Evolutionary conservation across 30 jellyfish, hydroid and myxozoan genomes (phyloP).

Genomic region (Turritopsis rubra): DNA sequence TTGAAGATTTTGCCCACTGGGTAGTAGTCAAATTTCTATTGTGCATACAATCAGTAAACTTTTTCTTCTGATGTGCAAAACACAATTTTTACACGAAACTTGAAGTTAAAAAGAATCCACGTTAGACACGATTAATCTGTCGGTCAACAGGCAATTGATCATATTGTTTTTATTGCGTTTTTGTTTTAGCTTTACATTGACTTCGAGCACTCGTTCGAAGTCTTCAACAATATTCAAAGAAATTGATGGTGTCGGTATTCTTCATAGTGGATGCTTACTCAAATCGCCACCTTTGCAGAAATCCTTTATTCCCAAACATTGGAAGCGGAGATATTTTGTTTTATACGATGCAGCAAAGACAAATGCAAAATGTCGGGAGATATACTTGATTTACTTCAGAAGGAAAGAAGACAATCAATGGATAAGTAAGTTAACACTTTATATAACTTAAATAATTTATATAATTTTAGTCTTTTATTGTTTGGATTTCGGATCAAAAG

Average conservation of each 20-base stretch:
- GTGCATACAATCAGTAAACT: too few relatives aligned
- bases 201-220: background rate
- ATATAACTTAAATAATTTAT: background rate
- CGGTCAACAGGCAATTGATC: too few relatives aligned
- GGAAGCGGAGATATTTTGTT: conserved; percentile 3
- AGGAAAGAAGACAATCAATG: background rate
- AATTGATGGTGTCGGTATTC: background rate
- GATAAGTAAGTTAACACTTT: conserved; percentile 1
- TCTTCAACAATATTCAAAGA: background rate
- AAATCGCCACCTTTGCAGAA: background rate
- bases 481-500: too few relatives aligned
- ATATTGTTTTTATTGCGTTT: too few relatives aligned
- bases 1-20: too few relatives aligned
- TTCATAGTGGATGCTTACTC: background rate
- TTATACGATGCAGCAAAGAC: background rate
- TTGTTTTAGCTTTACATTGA: conserved; percentile 5
- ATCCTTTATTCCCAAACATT: background rate
- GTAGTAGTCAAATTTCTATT: too few relatives aligned
- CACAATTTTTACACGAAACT: too few relatives aligned
- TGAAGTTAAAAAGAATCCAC: too few relatives aligned
- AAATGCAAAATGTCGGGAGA: background rate
- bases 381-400: background rate
- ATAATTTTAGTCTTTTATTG: too few relatives aligned
- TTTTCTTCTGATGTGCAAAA: too few relatives aligned
- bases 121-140: too few relatives aligned